Evolutionary conservation across 2,113 vertebrate genomes (phyloP).

Genomic region (Chinchilla lanigera): DNA sequence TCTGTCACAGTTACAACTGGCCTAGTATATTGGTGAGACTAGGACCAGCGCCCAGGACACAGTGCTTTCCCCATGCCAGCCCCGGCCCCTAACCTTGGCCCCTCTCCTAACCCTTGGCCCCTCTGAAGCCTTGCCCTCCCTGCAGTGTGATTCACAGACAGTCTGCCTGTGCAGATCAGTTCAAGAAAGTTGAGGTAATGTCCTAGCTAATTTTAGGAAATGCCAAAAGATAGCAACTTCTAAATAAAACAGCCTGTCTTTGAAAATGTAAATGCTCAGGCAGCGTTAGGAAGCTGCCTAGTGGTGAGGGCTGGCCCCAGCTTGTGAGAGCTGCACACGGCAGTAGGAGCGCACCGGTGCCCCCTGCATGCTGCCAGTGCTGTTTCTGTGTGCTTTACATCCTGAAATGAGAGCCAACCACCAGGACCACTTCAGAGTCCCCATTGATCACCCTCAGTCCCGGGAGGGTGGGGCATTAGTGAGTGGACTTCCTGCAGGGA

Average conservation of each 20-base stretch:
- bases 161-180: neutral
- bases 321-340: too few relatives aligned
- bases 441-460: neutral
- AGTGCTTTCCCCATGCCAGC: neutral
- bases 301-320: neutral
- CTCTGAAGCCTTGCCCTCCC: neutral
- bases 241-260: neutral
- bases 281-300: too few relatives aligned
- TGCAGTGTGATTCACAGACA: neutral
- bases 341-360: rapidly evolving
- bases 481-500: neutral
- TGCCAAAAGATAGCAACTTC: neutral
- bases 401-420: neutral
- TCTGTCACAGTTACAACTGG: neutral
- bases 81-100: neutral
- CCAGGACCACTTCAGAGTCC: neutral
- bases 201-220: neutral
- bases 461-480: rapidly evolving
- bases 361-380: rapidly evolving
- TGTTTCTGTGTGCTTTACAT: neutral
- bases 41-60: neutral
- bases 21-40: neutral
- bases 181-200: neutral
- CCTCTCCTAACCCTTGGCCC: neutral
- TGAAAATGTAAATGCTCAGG: neutral